phyloP scores from a whole-genome alignment of 2,113 vertebrate genomes.

The Bubo blakistoni region DNA sequence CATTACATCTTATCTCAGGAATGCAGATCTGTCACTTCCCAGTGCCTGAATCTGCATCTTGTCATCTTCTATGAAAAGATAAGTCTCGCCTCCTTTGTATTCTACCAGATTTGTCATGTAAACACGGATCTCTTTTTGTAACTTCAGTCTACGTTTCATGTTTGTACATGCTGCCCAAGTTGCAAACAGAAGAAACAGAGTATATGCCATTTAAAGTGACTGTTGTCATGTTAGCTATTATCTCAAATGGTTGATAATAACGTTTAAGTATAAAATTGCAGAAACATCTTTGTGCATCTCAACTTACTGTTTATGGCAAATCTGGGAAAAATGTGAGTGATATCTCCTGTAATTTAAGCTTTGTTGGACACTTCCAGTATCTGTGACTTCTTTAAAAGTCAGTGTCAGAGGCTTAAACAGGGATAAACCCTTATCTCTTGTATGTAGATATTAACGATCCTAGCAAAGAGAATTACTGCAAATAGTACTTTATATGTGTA shows the following conservation, averaged over 20 bases:
- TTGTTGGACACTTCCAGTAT: not conserved
- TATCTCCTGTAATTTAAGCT: not conserved
- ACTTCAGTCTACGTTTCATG: not conserved
- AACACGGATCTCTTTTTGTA: not conserved
- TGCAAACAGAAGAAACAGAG: not conserved
- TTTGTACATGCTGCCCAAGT: not conserved
- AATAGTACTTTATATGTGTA: not conserved
- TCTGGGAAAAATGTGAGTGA: not conserved
- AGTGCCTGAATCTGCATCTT: constrained; percentile 53
- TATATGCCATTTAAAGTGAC: not conserved
- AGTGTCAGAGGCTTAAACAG: not conserved
- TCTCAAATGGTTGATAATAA: not conserved
- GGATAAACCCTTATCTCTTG: not conserved
- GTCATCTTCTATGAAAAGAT: constrained; percentile 26
- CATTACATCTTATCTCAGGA: constrained; percentile 46
- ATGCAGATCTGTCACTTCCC: constrained; percentile 50
- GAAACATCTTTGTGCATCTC: not conserved
- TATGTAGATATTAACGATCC: not conserved
- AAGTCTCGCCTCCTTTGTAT: constrained; percentile 7
- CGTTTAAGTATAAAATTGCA: not conserved
- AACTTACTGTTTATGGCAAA: not conserved
- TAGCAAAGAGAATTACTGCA: not conserved
- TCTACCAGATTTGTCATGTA: constrained; percentile 34
- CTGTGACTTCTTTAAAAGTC: not conserved
- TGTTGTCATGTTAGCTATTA: not conserved